phyloP scores from a whole-genome alignment of 2,113 vertebrate genomes.

The Eonycteris spelaea region DNA sequence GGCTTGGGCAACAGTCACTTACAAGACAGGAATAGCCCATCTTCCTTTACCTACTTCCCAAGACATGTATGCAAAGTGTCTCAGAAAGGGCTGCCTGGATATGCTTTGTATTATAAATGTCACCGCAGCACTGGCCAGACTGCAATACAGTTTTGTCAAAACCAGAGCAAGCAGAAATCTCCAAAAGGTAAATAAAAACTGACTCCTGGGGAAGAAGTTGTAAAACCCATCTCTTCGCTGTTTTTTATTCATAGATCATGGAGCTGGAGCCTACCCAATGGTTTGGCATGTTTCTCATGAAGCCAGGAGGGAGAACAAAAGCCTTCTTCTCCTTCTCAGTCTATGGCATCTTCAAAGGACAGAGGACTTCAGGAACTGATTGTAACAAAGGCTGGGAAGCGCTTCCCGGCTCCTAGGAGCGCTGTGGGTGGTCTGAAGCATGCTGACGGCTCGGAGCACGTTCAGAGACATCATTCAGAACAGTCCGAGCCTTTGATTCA shows the following conservation, averaged over 20 bases:
- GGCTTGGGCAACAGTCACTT: not conserved
- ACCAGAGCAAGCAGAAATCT: not conserved
- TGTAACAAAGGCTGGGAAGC: not conserved
- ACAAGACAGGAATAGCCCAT: not conserved
- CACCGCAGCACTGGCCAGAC: not conserved
- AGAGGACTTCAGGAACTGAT: not conserved
- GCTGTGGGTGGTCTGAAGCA: not conserved
- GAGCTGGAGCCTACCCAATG: not conserved
- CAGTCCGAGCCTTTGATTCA: not conserved
- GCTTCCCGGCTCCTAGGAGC: not conserved
- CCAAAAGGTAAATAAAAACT: slow-evolving; percentile 6
- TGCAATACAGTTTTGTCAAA: not conserved
- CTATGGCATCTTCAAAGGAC: not conserved
- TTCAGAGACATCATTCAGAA: not conserved
- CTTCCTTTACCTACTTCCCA: not conserved
- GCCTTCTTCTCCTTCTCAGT: not conserved
- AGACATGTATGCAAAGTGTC: not conserved
- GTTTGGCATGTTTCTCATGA: not conserved
- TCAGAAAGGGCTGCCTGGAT: not conserved
- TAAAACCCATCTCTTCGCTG: not conserved
- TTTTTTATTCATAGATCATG: not conserved
- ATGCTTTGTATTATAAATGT: not conserved
- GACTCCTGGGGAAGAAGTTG: not conserved
- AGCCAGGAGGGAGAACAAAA: not conserved
- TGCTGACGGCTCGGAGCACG: not conserved